phyloP scores from a whole-genome alignment of 1,140 invertebrate species.

The Thrips palmi region DNA sequence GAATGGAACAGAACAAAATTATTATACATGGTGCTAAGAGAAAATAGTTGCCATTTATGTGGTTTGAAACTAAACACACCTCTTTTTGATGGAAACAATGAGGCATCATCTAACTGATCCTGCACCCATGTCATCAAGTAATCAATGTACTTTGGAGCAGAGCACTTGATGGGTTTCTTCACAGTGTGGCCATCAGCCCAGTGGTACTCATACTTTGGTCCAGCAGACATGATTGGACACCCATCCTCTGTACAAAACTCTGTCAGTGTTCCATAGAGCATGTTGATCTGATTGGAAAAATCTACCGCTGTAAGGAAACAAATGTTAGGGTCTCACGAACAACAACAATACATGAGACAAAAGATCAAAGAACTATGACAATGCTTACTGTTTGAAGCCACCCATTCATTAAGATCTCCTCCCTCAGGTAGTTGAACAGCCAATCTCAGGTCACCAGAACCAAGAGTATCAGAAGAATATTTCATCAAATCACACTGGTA shows the following conservation, averaged over 20 bases:
- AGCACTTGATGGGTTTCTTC: conserved; percentile 98
- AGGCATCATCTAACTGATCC: conserved; percentile 97
- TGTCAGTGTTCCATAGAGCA: conserved; percentile 98
- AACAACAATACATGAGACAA: neutral
- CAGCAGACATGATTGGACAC: conserved; percentile 94
- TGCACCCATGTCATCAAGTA: conserved; percentile 99
- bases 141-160: conserved; percentile 98
- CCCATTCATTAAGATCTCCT: conserved; percentile 99
- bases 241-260: conserved; percentile 98
- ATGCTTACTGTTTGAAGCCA: conserved; percentile 89
- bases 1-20: conserved; percentile 15
- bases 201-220: conserved; percentile 98
- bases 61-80: conserved; percentile 32
- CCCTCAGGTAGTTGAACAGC: conserved; percentile 96
- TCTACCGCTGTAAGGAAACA: conserved; percentile 63
- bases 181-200: conserved; percentile 98
- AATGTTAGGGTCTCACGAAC: neutral
- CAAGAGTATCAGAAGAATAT: conserved; percentile 94
- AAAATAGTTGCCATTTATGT: conserved; percentile 3
- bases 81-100: conserved; percentile 97
- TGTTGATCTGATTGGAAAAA: conserved; percentile 99
- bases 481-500: conserved; percentile 32
- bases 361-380: neutral
- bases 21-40: neutral
- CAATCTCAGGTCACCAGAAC: conserved; percentile 87